Conservation (phyloP, 2,888 invertebrate genomes). For the Sesia bembeciformis region DNA sequence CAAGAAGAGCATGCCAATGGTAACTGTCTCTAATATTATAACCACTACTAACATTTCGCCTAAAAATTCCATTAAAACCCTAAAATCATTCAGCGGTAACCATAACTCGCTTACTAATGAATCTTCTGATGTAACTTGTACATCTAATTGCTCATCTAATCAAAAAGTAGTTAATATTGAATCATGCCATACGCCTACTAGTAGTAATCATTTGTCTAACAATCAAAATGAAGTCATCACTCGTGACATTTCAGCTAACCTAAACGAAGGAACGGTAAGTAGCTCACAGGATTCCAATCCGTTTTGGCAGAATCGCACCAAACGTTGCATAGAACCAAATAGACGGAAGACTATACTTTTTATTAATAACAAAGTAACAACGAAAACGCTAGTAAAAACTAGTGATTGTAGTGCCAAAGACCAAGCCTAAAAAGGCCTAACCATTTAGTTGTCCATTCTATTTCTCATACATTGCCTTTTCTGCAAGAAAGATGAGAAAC, state of each 20-base stretch:
- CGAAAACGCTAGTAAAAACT: constrained; percentile 34
- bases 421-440: constrained; percentile 15
- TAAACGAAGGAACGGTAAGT: constrained; percentile 42
- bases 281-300: constrained; percentile 61
- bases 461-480: constrained; percentile 53
- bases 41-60: constrained; percentile 71
- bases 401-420: constrained; percentile 19
- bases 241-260: constrained; percentile 35
- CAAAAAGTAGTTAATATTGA: background rate
- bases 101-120: constrained; percentile 38
- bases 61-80: constrained; percentile 66
- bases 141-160: constrained; percentile 37
- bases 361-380: constrained; percentile 64
- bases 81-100: constrained; percentile 38
- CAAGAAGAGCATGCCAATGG: constrained; percentile 70
- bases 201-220: constrained; percentile 14
- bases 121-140: constrained; percentile 36
- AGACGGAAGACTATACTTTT: constrained; percentile 67
- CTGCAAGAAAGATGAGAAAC: constrained; percentile 54
- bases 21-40: constrained; percentile 73
- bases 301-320: constrained; percentile 61
- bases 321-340: constrained; percentile 57
- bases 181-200: background rate
- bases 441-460: constrained; percentile 23
- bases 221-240: constrained; percentile 26